These are phyloP conservation scores for Planiliza haematocheilus DNA, from an alignment of 2,113 vertebrate genomes.

Conservation along the genomic window DNA sequence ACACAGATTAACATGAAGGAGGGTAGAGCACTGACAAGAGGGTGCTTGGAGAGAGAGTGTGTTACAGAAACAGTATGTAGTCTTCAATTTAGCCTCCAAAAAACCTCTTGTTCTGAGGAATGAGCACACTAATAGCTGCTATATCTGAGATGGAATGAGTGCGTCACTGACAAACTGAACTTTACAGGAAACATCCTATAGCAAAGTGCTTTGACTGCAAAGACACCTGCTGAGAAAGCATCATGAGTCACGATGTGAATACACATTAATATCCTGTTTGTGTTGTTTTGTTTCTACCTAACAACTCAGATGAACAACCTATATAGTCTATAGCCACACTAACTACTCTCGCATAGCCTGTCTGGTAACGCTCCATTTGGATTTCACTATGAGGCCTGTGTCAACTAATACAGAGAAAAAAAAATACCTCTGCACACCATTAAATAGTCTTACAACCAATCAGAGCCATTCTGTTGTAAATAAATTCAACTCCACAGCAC, in stretches of 20 bases:
- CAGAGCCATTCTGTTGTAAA: too few relatives aligned
- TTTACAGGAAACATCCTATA: neutral
- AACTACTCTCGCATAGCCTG: too few relatives aligned
- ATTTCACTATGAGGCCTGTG: too few relatives aligned
- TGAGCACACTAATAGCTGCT: conserved; percentile 28
- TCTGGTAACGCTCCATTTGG: too few relatives aligned
- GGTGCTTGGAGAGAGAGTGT: conserved; percentile 17
- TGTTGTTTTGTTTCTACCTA: too few relatives aligned
- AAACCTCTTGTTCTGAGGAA: conserved; percentile 19
- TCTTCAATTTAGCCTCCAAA: conserved; percentile 33
- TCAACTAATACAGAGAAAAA: too few relatives aligned
- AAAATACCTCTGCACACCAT: too few relatives aligned
- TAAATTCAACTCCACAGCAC: too few relatives aligned
- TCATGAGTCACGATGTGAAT: neutral
- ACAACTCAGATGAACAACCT: too few relatives aligned
- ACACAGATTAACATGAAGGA: conserved; percentile 44
- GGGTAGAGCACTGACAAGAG: conserved; percentile 14
- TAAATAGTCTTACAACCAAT: too few relatives aligned
- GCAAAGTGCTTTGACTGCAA: neutral
- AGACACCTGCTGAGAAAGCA: neutral
- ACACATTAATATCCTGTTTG: too few relatives aligned
- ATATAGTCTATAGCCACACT: too few relatives aligned
- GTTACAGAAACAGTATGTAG: conserved; percentile 11
- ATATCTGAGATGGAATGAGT: neutral
- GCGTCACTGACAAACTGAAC: neutral